phyloP scores from a whole-genome alignment of 1,140 invertebrate genomes.

The Cyclargus thomasi region DNA sequence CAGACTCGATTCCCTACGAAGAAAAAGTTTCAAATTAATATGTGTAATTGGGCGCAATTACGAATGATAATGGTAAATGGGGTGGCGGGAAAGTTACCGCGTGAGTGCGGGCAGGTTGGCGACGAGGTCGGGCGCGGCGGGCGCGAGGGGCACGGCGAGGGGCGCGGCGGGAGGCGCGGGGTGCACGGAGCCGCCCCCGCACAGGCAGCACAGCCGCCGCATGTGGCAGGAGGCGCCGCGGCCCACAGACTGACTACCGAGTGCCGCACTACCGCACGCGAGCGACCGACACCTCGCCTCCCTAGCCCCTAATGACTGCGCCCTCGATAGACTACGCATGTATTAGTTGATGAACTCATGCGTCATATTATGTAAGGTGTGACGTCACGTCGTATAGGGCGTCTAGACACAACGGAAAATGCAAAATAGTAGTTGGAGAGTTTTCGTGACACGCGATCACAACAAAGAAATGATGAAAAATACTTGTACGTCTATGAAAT shows the following conservation, averaged over 20 bases:
- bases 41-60: neutral
- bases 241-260: conserved; percentile 56
- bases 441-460: conserved; percentile 41
- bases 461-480: no score
- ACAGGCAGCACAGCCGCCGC: conserved; percentile 66
- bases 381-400: conserved; percentile 47
- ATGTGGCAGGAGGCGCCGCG: conserved; percentile 50
- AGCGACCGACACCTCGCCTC: conserved; percentile 20
- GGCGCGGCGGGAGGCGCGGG: conserved; percentile 38
- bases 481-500: no score
- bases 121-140: conserved; percentile 55
- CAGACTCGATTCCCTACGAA: conserved; percentile 55
- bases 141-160: conserved; percentile 25
- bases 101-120: conserved; percentile 56
- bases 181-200: conserved; percentile 34
- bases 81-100: conserved; percentile 43
- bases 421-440: neutral
- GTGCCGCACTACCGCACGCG: conserved; percentile 32
- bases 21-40: conserved; percentile 28
- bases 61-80: conserved; percentile 11
- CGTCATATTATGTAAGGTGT: conserved; percentile 44
- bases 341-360: conserved; percentile 57
- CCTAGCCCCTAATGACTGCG: conserved; percentile 27
- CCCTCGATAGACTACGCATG: conserved; percentile 42
- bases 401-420: conserved; percentile 32